Evolutionary conservation across 2,888 invertebrate species (phyloP), one percentile per base, ranked within the genome.

Genomic region (Hirtodrosophila alboralis): DNA sequence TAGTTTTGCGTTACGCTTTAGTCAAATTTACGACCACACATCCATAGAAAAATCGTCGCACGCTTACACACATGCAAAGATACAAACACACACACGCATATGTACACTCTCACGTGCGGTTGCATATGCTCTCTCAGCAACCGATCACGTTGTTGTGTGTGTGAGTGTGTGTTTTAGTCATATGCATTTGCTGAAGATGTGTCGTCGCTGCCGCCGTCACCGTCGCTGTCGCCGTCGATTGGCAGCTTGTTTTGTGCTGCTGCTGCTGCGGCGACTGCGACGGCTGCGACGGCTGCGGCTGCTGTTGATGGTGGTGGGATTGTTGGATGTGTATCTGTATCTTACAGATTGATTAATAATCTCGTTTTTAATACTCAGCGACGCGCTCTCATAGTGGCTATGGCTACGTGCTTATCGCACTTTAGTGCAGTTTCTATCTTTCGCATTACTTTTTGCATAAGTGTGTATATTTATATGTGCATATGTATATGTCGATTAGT

Each of bases 281-380:
- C n/a, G n/a, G n/a, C n/a, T n/a, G n/a, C n/a, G n/a, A n/a, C 27
- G 44, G 43, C 37, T 34, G 36, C 27, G 8, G 33, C 13, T 37
- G 58, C 18, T 16, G 56, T 5, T 40, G 45, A 10, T 30, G 44
- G 7, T 60, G 23, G 14, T 59, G 53, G 27, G 40, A 37, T 54
- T 59, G 54, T 59, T 56, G 67, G 54, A 52, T 72, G 73, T 70
- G 72, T 73, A 84, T 79, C 80, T 80, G 69, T 84, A 84, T 80
- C 79, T 84, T 84, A 68, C 68, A 75, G 84, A 79, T 79, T 79
- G 79, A 79, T 79, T 79, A 79, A 79, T 79, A 79, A 79, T 79
- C 84, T 79, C 81, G 84, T 79, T 77, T 83, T 77, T 79, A 23
- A 67, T 72, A 74, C 83, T 62, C 65, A 33, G 16, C 56, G 44